Evolutionary conservation across 2,113 vertebrate species (phyloP).

Genomic region (Silurus meridionalis): DNA sequence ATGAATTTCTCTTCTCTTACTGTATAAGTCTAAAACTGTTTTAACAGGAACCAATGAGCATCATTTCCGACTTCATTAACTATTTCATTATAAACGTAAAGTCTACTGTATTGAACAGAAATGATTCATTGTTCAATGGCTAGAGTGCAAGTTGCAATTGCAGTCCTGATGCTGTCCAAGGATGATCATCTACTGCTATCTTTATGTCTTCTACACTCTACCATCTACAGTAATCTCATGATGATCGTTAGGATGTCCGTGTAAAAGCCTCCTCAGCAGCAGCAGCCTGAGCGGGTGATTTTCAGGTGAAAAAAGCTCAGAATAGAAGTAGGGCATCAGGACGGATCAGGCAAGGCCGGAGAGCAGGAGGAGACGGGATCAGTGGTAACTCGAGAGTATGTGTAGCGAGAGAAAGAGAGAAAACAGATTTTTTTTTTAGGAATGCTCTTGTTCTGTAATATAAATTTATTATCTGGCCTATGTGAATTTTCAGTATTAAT

Average conservation of each 20-base stretch:
- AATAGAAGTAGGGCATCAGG: neutral
- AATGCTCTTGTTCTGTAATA: too few species aligned
- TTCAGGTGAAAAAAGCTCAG: neutral
- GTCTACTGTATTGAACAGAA: neutral
- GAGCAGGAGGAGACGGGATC: neutral
- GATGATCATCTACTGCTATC: neutral
- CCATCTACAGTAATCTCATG: neutral
- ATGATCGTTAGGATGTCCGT: neutral
- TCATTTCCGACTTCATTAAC: neutral
- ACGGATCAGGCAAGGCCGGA: neutral
- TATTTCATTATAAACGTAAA: neutral
- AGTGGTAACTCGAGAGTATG: neutral
- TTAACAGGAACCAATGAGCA: neutral
- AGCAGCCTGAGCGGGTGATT: neutral
- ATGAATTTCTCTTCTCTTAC: neutral
- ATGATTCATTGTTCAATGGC: neutral
- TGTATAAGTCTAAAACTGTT: neutral
- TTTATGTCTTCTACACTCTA: neutral
- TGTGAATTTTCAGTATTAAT: neutral
- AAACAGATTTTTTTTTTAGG: too few species aligned
- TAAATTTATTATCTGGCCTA: too few species aligned
- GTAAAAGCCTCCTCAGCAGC: neutral
- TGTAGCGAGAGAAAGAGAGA: neutral
- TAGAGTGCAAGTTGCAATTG: neutral
- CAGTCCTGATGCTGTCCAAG: neutral